Percentiles rank a stretch among this genome's conserved stretches.
Evolutionary conservation across 37 sponge, comb jelly and placozoan species (phyloP).

Genomic region (Petrosia ficiformis): DNA sequence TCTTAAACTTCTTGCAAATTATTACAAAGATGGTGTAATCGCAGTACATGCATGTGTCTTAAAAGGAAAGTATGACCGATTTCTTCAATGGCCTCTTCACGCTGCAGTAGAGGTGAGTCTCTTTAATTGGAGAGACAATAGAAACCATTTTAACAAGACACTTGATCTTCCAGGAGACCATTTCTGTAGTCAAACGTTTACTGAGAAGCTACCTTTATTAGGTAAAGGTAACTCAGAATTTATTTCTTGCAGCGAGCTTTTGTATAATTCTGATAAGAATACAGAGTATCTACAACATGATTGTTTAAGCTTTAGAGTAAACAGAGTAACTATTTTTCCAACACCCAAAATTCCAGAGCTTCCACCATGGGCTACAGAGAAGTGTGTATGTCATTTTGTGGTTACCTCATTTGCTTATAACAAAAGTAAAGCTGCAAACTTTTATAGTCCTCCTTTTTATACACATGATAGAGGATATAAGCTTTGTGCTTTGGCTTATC

Average conservation of each 20-base stretch:
- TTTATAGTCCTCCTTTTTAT: not conserved
- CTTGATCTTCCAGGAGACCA: not conserved
- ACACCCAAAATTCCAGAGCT: not conserved
- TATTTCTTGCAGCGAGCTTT: not conserved
- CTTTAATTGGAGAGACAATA: conserved; percentile 3
- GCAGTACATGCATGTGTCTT: not conserved
- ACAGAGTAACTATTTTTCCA: not conserved
- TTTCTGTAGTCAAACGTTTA: not conserved
- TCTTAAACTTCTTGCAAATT: not conserved
- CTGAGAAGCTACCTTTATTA: not conserved
- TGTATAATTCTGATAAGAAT: not conserved
- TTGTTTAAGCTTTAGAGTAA: not conserved
- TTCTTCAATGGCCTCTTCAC: not conserved
- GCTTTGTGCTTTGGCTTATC: not conserved
- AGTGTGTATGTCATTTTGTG: not conserved
- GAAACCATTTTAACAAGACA: not conserved
- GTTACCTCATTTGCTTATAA: not conserved
- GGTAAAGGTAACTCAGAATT: not conserved
- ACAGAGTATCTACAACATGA: not conserved
- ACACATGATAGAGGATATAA: not conserved
- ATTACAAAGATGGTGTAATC: not conserved
- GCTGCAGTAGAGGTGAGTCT: not conserved
- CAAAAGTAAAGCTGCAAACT: not conserved
- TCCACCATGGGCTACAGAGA: not conserved
- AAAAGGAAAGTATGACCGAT: conserved; percentile 2